Evolutionary conservation across 2,113 vertebrate species (phyloP).

Genomic region (Globicephala melas): DNA sequence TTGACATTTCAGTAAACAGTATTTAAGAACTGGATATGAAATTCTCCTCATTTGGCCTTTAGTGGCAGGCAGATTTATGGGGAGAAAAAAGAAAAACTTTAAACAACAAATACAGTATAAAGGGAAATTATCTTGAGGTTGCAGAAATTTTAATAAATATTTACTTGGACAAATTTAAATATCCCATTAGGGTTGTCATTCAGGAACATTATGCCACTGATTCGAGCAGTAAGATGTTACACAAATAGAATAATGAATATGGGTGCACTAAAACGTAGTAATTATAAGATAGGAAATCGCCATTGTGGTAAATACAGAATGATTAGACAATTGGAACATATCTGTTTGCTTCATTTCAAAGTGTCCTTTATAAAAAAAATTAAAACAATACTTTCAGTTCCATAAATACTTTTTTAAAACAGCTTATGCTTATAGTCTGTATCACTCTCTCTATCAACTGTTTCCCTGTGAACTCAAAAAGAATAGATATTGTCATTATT

Average conservation of each 20-base stretch:
- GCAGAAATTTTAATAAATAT: constrained; percentile 20
- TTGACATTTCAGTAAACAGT: constrained; percentile 35
- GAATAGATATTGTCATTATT: neutral
- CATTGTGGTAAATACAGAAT: neutral
- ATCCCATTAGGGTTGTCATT: neutral
- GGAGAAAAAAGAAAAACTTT: neutral
- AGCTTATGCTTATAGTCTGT: neutral
- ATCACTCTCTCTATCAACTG: neutral
- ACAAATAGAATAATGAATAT: neutral
- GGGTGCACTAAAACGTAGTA: neutral
- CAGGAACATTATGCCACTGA: neutral
- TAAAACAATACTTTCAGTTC: neutral
- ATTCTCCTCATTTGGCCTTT: neutral
- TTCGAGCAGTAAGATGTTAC: neutral
- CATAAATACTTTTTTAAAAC: neutral
- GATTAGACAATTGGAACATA: neutral
- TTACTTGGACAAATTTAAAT: constrained; percentile 29
- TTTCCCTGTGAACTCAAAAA: neutral
- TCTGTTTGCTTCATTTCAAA: neutral
- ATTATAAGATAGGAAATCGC: neutral
- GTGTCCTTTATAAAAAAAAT: neutral
- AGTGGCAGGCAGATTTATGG: neutral
- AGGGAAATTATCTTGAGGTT: neutral
- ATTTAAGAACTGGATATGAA: constrained; percentile 41
- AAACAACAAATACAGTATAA: neutral